These are phyloP conservation scores for Galeopterus variegatus DNA, from an alignment of 2,113 vertebrate genomes.

Conservation along the genomic window DNA sequence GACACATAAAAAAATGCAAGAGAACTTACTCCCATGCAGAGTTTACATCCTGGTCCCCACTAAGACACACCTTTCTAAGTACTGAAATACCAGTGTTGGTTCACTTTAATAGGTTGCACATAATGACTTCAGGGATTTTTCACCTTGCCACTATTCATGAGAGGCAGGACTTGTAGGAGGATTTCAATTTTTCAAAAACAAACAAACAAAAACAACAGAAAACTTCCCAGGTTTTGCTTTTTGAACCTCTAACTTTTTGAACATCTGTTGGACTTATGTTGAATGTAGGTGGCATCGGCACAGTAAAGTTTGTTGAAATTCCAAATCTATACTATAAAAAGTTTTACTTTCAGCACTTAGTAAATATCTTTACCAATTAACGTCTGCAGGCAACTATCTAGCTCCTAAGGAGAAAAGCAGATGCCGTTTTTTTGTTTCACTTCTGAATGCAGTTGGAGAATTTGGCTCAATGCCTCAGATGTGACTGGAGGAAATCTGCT, in stretches of 20 bases:
- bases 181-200: background rate
- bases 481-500: background rate
- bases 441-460: conserved; percentile 59
- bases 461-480: conserved; percentile 27
- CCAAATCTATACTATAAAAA: background rate
- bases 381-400: background rate
- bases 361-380: conserved; percentile 15
- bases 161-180: background rate
- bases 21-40: background rate
- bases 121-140: background rate
- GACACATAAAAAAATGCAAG: background rate
- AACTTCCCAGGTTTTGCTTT: conserved; percentile 45
- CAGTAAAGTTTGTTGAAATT: conserved; percentile 56
- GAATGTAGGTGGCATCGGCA: background rate
- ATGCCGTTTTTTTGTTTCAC: conserved; percentile 52
- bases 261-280: conserved; percentile 55
- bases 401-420: conserved; percentile 18
- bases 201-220: no score
- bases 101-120: background rate
- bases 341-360: conserved; percentile 36
- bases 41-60: conserved; percentile 23
- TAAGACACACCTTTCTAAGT: background rate
- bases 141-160: background rate
- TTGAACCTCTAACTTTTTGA: conserved; percentile 23
- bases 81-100: background rate